Evolutionary conservation across 2,888 invertebrate species (phyloP), one percentile per base, ranked within the genome.

Genomic region (Ferrisia virgata): DNA sequence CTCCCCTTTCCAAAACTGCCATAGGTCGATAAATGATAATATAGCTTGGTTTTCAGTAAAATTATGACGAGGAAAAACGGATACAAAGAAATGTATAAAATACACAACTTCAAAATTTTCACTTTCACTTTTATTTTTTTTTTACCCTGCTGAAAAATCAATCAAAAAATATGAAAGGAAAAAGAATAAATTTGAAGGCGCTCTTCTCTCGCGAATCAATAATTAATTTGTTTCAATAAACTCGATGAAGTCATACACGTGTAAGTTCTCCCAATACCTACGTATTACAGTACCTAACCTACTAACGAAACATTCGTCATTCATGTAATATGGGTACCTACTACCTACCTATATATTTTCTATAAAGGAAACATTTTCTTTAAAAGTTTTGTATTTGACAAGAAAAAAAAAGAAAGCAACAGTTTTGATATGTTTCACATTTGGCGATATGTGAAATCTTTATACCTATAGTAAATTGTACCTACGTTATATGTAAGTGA

Each of bases 381-480:
- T 33, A 31, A 69, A 69, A 69, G 31, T 69, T 15, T 31, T 69
- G 69, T 69, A n/a, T 69, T 69, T 69, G 69, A 69, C 69, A 69
- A 11, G 69, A 11, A 69, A 69, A 69, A 40, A 13, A 18, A 31
- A 15, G 22, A 53, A 53, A 18, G 53, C 53, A 53, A 53, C 53
- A 53, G 4, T 53, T 22, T 22, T 53, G 53, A 53, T 53, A 53
- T 18, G 22, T 53, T 53, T 53, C 53, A 53, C 53, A 6, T 53
- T 53, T 22, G 47, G 9, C 22, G 22, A 53, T 22, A 9, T 53
- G 8, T 8, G 22, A 53, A 53, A 53, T 53, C 53, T 53, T 6
- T 36, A 36, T n/a, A 36, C 36, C 4, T 36, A 53, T n/a, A n/a
- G n/a, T n/a, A n/a, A n/a, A n/a, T n/a, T n/a, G n/a, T n/a, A n/a